Percentiles rank a stretch among this genome's conserved stretches.
These are phyloP conservation scores for Sebastes aleutianus DNA, from an alignment of 2,797 vertebrate genomes.

Conservation along the genomic window DNA sequence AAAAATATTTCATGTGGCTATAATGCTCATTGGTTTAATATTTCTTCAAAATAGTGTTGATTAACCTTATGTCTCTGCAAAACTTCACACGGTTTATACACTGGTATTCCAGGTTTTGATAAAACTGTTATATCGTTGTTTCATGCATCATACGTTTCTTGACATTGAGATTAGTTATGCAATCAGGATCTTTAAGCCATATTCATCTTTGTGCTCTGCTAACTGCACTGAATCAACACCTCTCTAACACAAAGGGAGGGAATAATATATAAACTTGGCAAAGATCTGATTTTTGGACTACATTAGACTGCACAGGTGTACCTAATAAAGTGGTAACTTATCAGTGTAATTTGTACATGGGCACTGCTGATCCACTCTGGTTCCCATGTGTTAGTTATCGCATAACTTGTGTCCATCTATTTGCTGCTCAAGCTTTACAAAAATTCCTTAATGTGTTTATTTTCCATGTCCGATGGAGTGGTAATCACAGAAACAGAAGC, in stretches of 20 bases:
- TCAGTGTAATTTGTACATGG: neutral
- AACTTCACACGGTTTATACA: neutral
- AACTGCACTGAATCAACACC: neutral
- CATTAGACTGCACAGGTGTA: neutral
- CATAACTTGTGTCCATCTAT: neutral
- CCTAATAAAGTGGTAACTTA: neutral
- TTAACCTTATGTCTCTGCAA: neutral
- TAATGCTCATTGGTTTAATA: neutral
- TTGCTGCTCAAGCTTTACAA: neutral
- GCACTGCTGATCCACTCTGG: neutral
- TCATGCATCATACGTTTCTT: neutral
- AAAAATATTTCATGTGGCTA: neutral
- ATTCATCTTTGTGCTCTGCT: neutral
- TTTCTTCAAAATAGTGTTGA: neutral
- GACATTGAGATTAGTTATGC: neutral
- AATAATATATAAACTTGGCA: neutral
- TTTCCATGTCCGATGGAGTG: constrained; percentile 16
- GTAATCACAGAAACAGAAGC: constrained; percentile 27
- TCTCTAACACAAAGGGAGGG: neutral
- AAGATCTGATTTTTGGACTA: neutral
- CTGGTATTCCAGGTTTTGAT: neutral
- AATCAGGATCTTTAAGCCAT: neutral
- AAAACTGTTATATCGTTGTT: neutral
- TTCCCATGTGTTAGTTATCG: neutral
- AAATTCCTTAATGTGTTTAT: constrained; percentile 15